These are phyloP conservation scores for Butorides virescens DNA, from an alignment of 2,113 vertebrate species.

Conservation along the genomic window DNA sequence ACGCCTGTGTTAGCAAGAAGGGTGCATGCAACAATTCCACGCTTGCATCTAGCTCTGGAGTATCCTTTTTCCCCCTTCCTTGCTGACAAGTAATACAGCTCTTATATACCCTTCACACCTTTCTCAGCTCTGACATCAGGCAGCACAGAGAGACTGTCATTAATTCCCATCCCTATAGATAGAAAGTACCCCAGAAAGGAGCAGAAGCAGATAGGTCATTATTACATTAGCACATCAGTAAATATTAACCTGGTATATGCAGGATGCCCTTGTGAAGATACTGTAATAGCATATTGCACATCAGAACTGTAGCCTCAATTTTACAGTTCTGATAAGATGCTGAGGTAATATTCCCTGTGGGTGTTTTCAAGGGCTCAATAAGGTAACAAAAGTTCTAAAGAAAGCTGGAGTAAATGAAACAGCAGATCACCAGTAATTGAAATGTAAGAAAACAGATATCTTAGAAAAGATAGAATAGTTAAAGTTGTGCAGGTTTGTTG, in stretches of 20 bases:
- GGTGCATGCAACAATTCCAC: background rate
- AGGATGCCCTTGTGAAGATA: background rate
- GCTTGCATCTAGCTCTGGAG: constrained; percentile 17
- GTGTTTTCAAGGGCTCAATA: constrained; percentile 46
- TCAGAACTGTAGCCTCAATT: background rate
- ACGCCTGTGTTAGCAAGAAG: constrained; percentile 3
- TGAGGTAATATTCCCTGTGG: constrained; percentile 43
- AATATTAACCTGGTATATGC: constrained; percentile 33
- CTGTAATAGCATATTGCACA: background rate
- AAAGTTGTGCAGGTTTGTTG: background rate
- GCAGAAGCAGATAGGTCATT: constrained; percentile 23
- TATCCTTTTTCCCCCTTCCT: background rate
- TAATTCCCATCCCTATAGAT: constrained; percentile 21
- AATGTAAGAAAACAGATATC: background rate
- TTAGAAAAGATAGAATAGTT: background rate
- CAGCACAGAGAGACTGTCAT: constrained; percentile 40
- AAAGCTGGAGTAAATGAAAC: background rate
- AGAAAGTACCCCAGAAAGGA: constrained; percentile 38
- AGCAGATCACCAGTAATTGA: background rate
- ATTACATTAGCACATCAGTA: background rate
- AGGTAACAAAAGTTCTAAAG: constrained; percentile 27
- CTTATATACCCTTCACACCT: constrained; percentile 67
- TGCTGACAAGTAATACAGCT: constrained; percentile 2
- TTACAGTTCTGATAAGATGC: constrained; percentile 17
- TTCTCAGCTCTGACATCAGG: constrained; percentile 70